Base-by-base conservation (phyloP, 2,113 vertebrate genomes). In the Epinephelus fuscoguttatus region DNA sequence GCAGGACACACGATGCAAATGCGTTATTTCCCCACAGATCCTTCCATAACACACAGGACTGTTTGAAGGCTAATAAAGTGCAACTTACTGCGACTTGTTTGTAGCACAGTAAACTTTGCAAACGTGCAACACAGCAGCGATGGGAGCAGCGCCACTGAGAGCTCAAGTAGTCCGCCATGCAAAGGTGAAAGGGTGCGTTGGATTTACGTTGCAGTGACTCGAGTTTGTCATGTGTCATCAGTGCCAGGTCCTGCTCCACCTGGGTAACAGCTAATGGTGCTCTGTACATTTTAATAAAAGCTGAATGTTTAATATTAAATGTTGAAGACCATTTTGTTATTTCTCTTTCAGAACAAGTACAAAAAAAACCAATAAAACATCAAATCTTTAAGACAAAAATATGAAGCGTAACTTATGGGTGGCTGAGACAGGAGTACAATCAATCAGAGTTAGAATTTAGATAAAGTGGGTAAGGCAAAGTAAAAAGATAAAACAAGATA, bases 111-210 rank as follows among this genome's bases (percentile, higher is more conserved):
- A 15, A 69, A 17, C 4, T 63, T 45, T 33, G 19, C n/a, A 75
- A 9, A 60, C 18, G 13, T 14, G 45, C 30, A 56, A 33, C 14
- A 56, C 0, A 55, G 30, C 17, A 4, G 18, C 10, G 19, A 5
- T 25, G 52, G 4, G 25, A 27, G 13, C 23, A 37, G 53, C 2
- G 0, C 3, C 3, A 15, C 7, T 3, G 6, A 4, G 14, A 13
- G 49, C 27, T 21, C 68, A 17, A n/a, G 17, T 7, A 4, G 4
- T 1, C 21, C 13, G 69, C 40, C 40, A 33, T 4, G 45, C 4
- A 4, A 6, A 62, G 70, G 55, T 62, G 15, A 68, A 21, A 52
- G 12, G 75, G 74, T 50, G 73, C 23, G 68, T 64, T 64, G 8
- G 47, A 63, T 50, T 9, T 56, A 4, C 6, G 15, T 14, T 17